Evolutionary conservation across 2,797 vertebrate genomes (phyloP).

Genomic region (Sebastes vulpes): DNA sequence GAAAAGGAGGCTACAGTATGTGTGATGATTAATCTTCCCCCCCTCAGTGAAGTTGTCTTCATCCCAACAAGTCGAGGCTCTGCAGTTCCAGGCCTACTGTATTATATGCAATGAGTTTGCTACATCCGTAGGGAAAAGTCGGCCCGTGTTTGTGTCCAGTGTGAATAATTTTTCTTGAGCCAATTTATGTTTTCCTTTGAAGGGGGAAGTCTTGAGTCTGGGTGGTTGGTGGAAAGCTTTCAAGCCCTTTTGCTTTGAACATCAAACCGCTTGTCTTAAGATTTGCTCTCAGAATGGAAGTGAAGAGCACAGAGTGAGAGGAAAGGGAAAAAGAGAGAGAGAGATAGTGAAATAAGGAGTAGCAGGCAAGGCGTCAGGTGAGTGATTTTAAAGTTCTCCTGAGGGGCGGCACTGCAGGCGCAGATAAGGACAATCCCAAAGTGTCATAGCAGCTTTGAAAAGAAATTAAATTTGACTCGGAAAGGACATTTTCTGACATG

Average conservation of each 20-base stretch:
- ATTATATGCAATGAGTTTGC: conserved; percentile 56
- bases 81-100: conserved; percentile 45
- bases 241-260: conserved; percentile 78
- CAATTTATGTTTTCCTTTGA: conserved; percentile 80
- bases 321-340: neutral
- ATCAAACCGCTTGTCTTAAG: conserved; percentile 80
- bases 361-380: conserved; percentile 63
- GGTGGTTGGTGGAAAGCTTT: conserved; percentile 75
- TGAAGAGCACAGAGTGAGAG: conserved; percentile 43
- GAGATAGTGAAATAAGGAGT: conserved; percentile 35
- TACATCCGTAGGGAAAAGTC: conserved; percentile 50
- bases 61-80: conserved; percentile 50
- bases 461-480: conserved; percentile 92
- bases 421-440: conserved; percentile 79
- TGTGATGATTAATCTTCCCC: conserved; percentile 54
- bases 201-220: conserved; percentile 66
- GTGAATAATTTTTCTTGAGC: conserved; percentile 71
- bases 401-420: conserved; percentile 62
- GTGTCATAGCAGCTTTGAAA: conserved; percentile 83
- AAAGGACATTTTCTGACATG: conserved; percentile 94
- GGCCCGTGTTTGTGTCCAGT: conserved; percentile 71
- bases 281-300: conserved; percentile 69
- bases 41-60: conserved; percentile 39
- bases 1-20: neutral
- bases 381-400: conserved; percentile 73